Percentiles rank a stretch among this genome's conserved stretches.
Conservation (phyloP, 2,797 vertebrate species). For the Pseudochirops cupreus region DNA sequence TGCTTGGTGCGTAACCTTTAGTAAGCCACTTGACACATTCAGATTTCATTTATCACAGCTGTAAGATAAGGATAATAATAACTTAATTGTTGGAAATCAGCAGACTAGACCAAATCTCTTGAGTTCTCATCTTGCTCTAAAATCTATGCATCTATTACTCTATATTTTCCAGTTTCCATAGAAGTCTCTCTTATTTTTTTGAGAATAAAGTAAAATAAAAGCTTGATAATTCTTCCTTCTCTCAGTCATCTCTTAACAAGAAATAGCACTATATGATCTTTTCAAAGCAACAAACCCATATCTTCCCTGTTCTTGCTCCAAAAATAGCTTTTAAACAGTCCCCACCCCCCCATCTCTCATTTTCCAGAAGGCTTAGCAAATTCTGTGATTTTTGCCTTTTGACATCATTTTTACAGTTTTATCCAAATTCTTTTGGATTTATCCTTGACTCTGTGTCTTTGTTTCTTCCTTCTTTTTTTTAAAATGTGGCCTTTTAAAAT, state of each 20-base stretch:
- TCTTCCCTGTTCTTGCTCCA: not conserved
- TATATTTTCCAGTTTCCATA: not conserved
- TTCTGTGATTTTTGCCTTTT: not conserved
- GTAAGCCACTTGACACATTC: not conserved
- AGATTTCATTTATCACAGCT: not conserved
- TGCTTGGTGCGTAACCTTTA: not conserved
- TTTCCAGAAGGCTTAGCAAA: not conserved
- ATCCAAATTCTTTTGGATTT: not conserved
- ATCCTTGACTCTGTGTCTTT: not conserved
- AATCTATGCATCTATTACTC: not conserved
- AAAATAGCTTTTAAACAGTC: not conserved
- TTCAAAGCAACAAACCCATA: not conserved
- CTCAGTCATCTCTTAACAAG: not conserved
- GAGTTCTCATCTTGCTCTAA: not conserved
- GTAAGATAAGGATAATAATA: not conserved
- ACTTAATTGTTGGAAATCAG: not conserved
- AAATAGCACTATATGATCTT: not conserved
- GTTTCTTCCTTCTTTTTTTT: not conserved
- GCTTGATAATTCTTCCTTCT: not conserved
- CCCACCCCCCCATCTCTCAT: not conserved
- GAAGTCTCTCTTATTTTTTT: not conserved
- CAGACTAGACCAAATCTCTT: not conserved
- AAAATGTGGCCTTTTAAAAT: not conserved
- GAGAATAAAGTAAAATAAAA: not conserved
- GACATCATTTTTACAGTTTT: not conserved